Base-by-base conservation (phyloP, 2,113 vertebrate genomes). In the Nesogale talazaci region DNA sequence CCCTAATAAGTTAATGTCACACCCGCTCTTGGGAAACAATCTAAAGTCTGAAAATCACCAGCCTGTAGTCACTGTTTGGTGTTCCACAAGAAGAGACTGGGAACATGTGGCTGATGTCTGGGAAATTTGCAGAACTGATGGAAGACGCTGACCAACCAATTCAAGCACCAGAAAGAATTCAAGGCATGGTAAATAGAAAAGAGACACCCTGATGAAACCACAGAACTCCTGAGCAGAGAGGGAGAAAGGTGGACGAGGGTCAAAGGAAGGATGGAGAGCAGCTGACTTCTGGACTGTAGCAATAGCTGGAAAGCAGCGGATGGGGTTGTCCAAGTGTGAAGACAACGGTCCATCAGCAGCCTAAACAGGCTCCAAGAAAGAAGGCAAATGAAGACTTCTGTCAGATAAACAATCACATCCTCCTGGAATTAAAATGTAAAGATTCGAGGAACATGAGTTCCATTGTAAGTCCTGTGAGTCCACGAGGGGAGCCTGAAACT, bases 41-140 rank as follows among this genome's bases (percentile, higher is more conserved):
- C 19, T 80, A 67, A 52, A 34, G 89, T 36, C 57, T 75, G 76
- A 92, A 92, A 81, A 94, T 74, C 22, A 78, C n/a, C 22, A 52
- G 31, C 59, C 78, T 76, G 88, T 85, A 95, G 78, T 36, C 52
- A 36, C 70, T 34, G 38, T 69, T 52, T 75, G 69, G 57, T 67
- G 42, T 52, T 88, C 42, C 46, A 75, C 61, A 77, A 56, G 63
- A 86, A 70, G 70, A 65, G 74, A 52, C 11, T 29, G 29, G 17
- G 65, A 11, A 15, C 46, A 11, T 52, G 46, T 12, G 46, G 10
- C 46, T 34, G 63, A 56, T 29, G 42, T 81, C 75, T 83, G 31
- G 40, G 65, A 74, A 85, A 69, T 72, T 84, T 88, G 57, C 38
- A 85, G 69, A 52, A 75, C 38, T 36, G 9, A 57, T 67, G 17